Conservation (phyloP, 37 sponge, comb jelly and placozoan genomes). For the Crambe crambe region DNA sequence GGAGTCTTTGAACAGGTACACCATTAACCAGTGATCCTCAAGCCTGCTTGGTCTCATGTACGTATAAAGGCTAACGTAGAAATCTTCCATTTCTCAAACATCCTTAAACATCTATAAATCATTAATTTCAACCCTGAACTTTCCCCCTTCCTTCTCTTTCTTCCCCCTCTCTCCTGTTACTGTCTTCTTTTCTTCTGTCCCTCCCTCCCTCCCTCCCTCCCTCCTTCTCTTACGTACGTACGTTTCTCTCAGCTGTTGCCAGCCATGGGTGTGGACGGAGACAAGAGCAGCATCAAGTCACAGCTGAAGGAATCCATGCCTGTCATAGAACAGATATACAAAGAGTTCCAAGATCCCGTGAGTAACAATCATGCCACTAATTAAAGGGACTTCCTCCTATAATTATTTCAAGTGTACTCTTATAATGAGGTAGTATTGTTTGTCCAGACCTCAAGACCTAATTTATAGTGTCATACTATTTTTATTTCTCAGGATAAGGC, state of each 20-base stretch:
- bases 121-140: too few relatives aligned
- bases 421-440: too few relatives aligned
- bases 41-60: too few relatives aligned
- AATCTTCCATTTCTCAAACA: too few relatives aligned
- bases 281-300: slow-evolving; percentile 16
- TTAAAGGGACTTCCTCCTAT: too few relatives aligned
- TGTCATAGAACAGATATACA: slow-evolving; percentile 77
- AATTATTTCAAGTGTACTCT: too few relatives aligned
- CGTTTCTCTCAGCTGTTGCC: slow-evolving; percentile 42
- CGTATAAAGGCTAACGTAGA: too few relatives aligned
- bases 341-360: slow-evolving; percentile 88
- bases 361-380: slow-evolving; percentile 22
- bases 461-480: too few relatives aligned
- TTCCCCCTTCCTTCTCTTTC: too few relatives aligned
- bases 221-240: neutral
- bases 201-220: neutral
- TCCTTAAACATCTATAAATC: too few relatives aligned
- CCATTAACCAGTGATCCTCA: neutral
- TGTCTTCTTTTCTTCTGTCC: neutral
- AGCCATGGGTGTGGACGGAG: slow-evolving; percentile 62
- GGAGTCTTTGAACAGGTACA: slow-evolving; percentile 45
- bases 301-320: slow-evolving; percentile 78
- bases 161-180: neutral
- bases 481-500: slow-evolving; percentile 68
- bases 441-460: too few relatives aligned